Evolutionary conservation across 1,140 invertebrate genomes (phyloP).

Genomic region (Drosophila pachea): DNA sequence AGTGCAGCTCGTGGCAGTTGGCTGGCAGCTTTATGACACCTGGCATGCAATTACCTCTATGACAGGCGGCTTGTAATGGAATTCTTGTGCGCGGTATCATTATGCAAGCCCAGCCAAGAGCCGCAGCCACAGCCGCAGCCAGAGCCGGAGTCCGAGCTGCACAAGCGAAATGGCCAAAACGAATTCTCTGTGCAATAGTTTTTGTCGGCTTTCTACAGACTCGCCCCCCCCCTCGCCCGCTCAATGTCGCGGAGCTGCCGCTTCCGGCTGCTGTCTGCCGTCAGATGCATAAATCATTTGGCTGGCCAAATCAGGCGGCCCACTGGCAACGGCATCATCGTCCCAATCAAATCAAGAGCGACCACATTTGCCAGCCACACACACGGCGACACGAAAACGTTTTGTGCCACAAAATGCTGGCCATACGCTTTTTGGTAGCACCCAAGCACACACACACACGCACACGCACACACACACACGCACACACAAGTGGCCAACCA

Average conservation of each 20-base stretch:
- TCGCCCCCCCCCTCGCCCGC: neutral
- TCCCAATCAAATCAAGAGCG: conserved; percentile 40
- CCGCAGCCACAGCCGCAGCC: too few relatives aligned
- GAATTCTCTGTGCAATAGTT: neutral
- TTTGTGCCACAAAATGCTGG: conserved; percentile 68
- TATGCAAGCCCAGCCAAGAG: conserved; percentile 54
- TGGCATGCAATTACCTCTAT: conserved; percentile 50
- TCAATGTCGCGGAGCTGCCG: conserved; percentile 9
- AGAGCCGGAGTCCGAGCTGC: too few relatives aligned
- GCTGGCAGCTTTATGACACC: conserved; percentile 42
- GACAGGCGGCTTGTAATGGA: conserved; percentile 6
- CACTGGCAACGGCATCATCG: conserved; percentile 19
- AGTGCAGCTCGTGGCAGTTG: conserved; percentile 45
- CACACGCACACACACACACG: too few relatives aligned
- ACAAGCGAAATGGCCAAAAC: conserved; percentile 10
- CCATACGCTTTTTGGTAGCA: conserved; percentile 60
- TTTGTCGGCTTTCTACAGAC: conserved; percentile 16
- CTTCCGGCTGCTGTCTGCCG: conserved; percentile 11
- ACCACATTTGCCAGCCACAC: conserved; percentile 28
- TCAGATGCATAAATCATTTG: conserved; percentile 29
- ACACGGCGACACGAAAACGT: conserved; percentile 44
- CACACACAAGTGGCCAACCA: neutral
- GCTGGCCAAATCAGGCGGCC: conserved; percentile 18
- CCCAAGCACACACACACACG: neutral
- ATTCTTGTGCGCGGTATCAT: conserved; percentile 48